Evolutionary conservation across 2,888 invertebrate genomes (phyloP), one percentile per base, ranked within the genome.

Genomic region (Anarsia innoxiella): DNA sequence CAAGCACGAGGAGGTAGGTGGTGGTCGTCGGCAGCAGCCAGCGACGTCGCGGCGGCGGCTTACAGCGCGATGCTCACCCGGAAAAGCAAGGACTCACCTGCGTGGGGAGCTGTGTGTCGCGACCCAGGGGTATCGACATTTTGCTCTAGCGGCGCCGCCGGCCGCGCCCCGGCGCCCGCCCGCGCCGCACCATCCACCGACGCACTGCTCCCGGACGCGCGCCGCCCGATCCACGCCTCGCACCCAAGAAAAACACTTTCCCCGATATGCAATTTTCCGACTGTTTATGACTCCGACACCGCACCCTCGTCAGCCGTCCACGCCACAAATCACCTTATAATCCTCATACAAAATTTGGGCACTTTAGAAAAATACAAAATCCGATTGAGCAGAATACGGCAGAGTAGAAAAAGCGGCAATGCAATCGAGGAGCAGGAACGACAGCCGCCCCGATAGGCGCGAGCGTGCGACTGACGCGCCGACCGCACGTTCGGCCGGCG

Each of bases 41-140:
- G 19, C 19, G 19, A 19, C 19, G 4, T 19, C 19, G 19, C n/a
- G n/a, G n/a, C n/a, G n/a, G n/a, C n/a, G n/a, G n/a, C n/a, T n/a
- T n/a, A n/a, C n/a, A n/a, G n/a, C n/a, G n/a, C n/a, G n/a, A n/a
- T n/a, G n/a, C n/a, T n/a, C n/a, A n/a, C n/a, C n/a, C n/a, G 55
- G 54, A 55, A 56, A 58, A 56, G 53, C 60, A 3, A 8, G 51
- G 44, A 66, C 80, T 82, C 74, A 83, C 83, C 84, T 84, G 83
- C 51, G 83, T 71, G 57, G 84, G 78, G 65, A 84, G 77, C 56
- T 76, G 78, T 47, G 82, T 78, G 61, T 86, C 85, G 79, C 85
- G 75, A 71, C 70, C 72, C 59, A 82, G 72, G 74, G 85, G 83
- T 83, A 85, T 84, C 76, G 85, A 84, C 84, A 85, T 85, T 78